phyloP scores from a whole-genome alignment of 2,113 vertebrate genomes.

The Pelodiscus sinensis region DNA sequence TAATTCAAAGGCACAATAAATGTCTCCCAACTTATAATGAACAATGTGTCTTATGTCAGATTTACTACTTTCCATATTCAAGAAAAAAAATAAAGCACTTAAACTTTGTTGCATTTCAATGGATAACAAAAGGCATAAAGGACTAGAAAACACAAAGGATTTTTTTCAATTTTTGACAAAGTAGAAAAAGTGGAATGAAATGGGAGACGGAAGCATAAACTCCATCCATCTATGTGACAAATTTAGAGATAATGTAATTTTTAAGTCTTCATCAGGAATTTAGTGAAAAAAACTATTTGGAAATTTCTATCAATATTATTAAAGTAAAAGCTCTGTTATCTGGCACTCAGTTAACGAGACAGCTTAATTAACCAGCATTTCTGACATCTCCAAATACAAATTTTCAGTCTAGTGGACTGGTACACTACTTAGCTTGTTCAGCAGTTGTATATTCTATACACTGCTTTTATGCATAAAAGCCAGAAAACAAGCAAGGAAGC shows the following conservation, averaged over 20 bases:
- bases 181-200: not conserved
- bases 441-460: too few species aligned
- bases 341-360: too few species aligned
- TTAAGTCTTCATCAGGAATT: not conserved
- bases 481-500: too few species aligned
- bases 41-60: not conserved
- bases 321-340: too few species aligned
- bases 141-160: not conserved
- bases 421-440: too few species aligned
- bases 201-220: not conserved
- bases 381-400: too few species aligned
- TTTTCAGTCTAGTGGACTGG: too few species aligned
- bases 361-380: too few species aligned
- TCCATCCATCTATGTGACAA: accelerated
- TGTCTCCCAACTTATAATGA: not conserved
- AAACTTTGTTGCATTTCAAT: not conserved
- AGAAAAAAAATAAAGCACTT: not conserved
- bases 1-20: slow-evolving; percentile 1
- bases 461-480: too few species aligned
- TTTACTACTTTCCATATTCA: not conserved
- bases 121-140: not conserved
- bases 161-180: not conserved
- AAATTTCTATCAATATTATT: not conserved
- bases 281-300: not conserved
- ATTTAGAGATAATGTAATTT: not conserved